These are phyloP conservation scores for Trypoxylus dichotomus DNA, from an alignment of 1,140 invertebrate genomes.

Conservation along the genomic window DNA sequence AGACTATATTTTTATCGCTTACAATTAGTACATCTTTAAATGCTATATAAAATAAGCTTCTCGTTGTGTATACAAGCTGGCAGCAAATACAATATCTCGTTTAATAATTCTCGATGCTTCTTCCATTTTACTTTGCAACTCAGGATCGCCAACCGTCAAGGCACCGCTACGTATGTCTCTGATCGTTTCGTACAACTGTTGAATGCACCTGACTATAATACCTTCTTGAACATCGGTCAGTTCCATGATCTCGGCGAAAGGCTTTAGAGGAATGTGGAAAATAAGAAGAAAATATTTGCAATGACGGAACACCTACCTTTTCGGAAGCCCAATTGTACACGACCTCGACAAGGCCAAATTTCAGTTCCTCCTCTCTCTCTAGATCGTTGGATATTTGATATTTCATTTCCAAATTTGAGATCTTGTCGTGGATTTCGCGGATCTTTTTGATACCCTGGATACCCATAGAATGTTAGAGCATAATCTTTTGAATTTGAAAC, in stretches of 20 bases:
- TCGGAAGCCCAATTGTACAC: constrained; percentile 95
- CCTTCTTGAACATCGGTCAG: background rate
- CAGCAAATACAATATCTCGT: constrained; percentile 97
- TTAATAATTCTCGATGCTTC: constrained; percentile 92
- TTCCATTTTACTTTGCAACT: constrained; percentile 92
- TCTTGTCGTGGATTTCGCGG: constrained; percentile 54
- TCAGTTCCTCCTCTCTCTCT: constrained; percentile 67
- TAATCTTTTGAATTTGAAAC: background rate
- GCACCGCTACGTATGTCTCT: constrained; percentile 92
- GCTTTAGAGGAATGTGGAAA: constrained; percentile 56
- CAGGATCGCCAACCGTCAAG: constrained; percentile 88
- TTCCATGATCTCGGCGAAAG: constrained; percentile 83
- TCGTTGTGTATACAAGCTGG: constrained; percentile 86
- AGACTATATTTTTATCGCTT: no score
- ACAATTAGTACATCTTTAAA: no score
- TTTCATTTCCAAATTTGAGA: constrained; percentile 54
- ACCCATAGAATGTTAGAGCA: background rate
- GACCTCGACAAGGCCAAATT: constrained; percentile 90
- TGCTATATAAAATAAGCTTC: constrained; percentile 27
- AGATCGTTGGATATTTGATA: constrained; percentile 54
- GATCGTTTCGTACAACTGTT: constrained; percentile 91
- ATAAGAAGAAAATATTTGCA: background rate
- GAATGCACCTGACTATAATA: constrained; percentile 85
- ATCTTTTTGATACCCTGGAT: constrained; percentile 62
- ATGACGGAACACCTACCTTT: constrained; percentile 60